These are phyloP conservation scores for Pelosia muscerda DNA, from an alignment of 2,888 invertebrate species.

Conservation along the genomic window DNA sequence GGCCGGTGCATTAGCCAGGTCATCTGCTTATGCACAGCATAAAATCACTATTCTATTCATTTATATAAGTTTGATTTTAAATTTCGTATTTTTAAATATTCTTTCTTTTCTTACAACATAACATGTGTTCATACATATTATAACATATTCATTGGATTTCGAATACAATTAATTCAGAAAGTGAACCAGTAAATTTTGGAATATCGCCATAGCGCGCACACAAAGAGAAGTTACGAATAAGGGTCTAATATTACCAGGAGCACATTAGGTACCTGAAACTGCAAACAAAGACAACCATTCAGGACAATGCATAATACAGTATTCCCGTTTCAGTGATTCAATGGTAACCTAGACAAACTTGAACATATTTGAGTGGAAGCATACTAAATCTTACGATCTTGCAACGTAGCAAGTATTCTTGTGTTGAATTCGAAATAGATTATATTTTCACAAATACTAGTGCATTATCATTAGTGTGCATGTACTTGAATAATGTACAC, in stretches of 20 bases:
- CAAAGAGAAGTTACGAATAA: conserved; percentile 22
- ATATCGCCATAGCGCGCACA: conserved; percentile 2
- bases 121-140: not conserved
- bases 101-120: not conserved
- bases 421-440: conserved; percentile 24
- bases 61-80: not conserved
- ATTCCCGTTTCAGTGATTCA: conserved; percentile 25
- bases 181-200: conserved; percentile 1
- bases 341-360: conserved; percentile 39
- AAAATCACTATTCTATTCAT: conserved; percentile 50
- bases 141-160: not conserved
- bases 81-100: too few relatives aligned
- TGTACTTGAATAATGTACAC: conserved; percentile 19
- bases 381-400: conserved; percentile 24
- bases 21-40: conserved; percentile 63
- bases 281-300: conserved; percentile 37
- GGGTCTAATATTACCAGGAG: conserved; percentile 21
- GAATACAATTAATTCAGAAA: conserved; percentile 2
- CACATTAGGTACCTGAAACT: conserved; percentile 25
- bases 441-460: conserved; percentile 35
- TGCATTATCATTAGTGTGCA: conserved; percentile 36
- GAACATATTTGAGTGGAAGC: conserved; percentile 30
- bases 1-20: conserved; percentile 67
- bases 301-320: conserved; percentile 43
- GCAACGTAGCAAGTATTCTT: not conserved